A percentile compares a stretch with the other conserved stretches of the same genome.
Conservation (phyloP, 2,888 invertebrate genomes). For the Mythimna ferrago region DNA sequence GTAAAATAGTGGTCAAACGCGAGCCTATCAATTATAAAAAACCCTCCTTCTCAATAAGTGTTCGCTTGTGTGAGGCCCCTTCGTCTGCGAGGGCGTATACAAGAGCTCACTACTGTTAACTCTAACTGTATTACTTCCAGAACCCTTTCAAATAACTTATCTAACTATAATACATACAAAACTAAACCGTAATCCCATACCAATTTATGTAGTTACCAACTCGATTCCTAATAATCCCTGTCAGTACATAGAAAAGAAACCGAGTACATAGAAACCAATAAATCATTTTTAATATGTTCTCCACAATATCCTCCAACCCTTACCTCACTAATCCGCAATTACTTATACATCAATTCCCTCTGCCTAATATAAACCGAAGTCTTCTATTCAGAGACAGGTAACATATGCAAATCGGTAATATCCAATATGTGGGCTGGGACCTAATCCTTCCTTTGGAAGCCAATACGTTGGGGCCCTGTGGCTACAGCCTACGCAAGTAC, state of each 20-base stretch:
- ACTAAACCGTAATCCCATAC: neutral
- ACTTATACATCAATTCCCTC: slow-evolving; percentile 34
- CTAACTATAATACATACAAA: neutral
- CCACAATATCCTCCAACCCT: slow-evolving; percentile 33
- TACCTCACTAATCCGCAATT: slow-evolving; percentile 46
- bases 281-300: slow-evolving; percentile 42
- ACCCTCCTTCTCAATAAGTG: too few species aligned
- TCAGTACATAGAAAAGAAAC: slow-evolving; percentile 4
- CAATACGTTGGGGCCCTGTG: slow-evolving; percentile 34
- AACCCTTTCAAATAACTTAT: neutral
- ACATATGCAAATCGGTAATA: slow-evolving; percentile 60
- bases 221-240: neutral
- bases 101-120: too few species aligned
- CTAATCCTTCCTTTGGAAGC: slow-evolving; percentile 60
- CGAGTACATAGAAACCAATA: slow-evolving; percentile 19
- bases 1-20: too few species aligned
- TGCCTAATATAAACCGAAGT: slow-evolving; percentile 34
- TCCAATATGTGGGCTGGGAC: slow-evolving; percentile 54
- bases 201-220: neutral
- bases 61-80: too few species aligned
- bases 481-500: slow-evolving; percentile 23
- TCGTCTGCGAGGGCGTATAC: too few species aligned
- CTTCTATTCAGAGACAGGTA: slow-evolving; percentile 47
- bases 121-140: neutral
- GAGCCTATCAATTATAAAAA: too few species aligned